These are phyloP conservation scores for Acleris laterana DNA, from an alignment of 2,888 invertebrate species.

Conservation along the genomic window DNA sequence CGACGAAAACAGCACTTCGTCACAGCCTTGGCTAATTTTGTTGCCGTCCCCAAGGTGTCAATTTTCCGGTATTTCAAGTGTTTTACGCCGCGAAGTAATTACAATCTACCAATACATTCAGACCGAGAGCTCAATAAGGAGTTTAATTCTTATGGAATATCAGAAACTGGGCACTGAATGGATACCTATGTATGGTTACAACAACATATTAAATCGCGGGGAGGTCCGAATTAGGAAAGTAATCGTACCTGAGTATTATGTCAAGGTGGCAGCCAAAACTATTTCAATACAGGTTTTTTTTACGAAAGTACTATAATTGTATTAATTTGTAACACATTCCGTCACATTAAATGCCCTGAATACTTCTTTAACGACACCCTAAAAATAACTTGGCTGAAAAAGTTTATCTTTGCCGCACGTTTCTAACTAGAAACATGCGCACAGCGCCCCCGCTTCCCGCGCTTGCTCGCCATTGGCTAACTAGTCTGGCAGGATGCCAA, in stretches of 20 bases:
- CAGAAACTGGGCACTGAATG: no score
- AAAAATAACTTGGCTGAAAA: constrained; percentile 56
- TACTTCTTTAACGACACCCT: constrained; percentile 43
- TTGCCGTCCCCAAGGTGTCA: constrained; percentile 50
- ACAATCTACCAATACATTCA: constrained; percentile 19
- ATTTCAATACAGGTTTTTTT: neutral
- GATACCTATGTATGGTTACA: neutral
- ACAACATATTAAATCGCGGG: constrained; percentile 23
- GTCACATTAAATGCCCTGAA: neutral
- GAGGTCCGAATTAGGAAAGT: constrained; percentile 31
- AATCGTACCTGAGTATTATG: constrained; percentile 27
- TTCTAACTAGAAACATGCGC: constrained; percentile 50
- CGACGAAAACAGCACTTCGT: constrained; percentile 40
- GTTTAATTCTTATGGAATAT: no score
- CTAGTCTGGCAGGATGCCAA: constrained; percentile 73
- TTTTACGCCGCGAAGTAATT: constrained; percentile 19
- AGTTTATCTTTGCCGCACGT: constrained; percentile 52
- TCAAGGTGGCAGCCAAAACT: constrained; percentile 20
- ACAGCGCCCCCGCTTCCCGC: constrained; percentile 64
- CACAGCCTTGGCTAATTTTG: constrained; percentile 58
- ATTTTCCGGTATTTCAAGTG: constrained; percentile 58
- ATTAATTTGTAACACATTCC: neutral
- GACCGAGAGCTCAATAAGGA: no score
- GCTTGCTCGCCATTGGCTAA: constrained; percentile 69
- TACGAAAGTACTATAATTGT: no score